A percentile compares a stretch with the other conserved stretches of the same genome.
Conservation (phyloP, 2,113 vertebrate species). For the Pitta sordida region DNA sequence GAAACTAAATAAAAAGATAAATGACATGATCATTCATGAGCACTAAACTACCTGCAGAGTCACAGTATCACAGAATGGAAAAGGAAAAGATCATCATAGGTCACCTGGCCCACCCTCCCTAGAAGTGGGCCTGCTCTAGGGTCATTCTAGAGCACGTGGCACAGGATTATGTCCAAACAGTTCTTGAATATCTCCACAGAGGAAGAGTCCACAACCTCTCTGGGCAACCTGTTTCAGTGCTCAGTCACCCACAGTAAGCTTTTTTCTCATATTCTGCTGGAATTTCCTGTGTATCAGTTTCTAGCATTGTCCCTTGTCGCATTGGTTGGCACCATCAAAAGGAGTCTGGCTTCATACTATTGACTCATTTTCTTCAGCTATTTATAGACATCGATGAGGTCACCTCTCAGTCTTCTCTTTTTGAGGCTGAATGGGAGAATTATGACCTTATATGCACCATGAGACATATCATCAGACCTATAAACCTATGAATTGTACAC, state of each 20-base stretch:
- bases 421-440: accelerated
- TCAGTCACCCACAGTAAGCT: background rate
- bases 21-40: background rate
- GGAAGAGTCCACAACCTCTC: background rate
- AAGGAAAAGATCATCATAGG: background rate
- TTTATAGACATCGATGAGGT: background rate
- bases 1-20: background rate
- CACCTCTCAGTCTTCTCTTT: background rate
- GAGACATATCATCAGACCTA: background rate
- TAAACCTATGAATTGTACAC: background rate
- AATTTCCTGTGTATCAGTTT: background rate
- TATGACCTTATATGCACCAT: background rate
- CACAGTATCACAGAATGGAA: background rate
- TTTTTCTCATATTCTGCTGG: background rate
- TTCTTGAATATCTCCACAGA: background rate
- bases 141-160: background rate
- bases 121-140: too few relatives aligned
- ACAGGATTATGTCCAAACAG: accelerated
- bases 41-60: background rate
- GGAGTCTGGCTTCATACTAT: background rate
- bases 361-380: background rate
- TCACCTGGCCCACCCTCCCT: background rate
- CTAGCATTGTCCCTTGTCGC: background rate
- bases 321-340: background rate
- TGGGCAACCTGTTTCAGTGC: background rate